These are phyloP conservation scores for Seriola quinqueradiata DNA, from an alignment of 2,113 vertebrate species.

Conservation along the genomic window DNA sequence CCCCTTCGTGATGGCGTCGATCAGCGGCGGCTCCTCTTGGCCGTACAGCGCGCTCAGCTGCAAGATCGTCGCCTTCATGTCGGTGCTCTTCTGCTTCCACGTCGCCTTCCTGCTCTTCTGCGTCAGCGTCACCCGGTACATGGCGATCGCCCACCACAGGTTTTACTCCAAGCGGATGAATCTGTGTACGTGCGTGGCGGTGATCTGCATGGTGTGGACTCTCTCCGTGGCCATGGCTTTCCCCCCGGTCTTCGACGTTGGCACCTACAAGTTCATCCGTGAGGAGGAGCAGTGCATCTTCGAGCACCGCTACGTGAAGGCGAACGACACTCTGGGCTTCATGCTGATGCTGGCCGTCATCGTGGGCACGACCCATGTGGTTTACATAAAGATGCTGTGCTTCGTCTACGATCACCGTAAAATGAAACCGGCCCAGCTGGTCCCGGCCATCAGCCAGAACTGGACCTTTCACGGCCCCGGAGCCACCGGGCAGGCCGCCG, in stretches of 20 bases:
- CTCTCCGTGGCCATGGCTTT: conserved; percentile 96
- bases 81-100: conserved; percentile 96
- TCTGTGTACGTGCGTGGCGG: conserved; percentile 92
- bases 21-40: conserved; percentile 89
- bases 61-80: conserved; percentile 94
- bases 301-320: conserved; percentile 95
- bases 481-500: conserved; percentile 95
- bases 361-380: conserved; percentile 92
- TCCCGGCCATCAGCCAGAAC: conserved; percentile 97
- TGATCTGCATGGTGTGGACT: conserved; percentile 96
- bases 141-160: conserved; percentile 97
- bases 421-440: conserved; percentile 96
- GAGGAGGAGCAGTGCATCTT: conserved; percentile 96
- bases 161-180: conserved; percentile 97
- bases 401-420: conserved; percentile 97
- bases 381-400: conserved; percentile 95
- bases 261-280: conserved; percentile 92
- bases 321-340: conserved; percentile 95
- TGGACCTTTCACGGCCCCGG: conserved; percentile 98
- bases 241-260: conserved; percentile 94
- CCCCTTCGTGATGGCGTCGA: conserved; percentile 94
- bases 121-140: conserved; percentile 95
- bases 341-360: conserved; percentile 94
- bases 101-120: conserved; percentile 96
- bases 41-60: conserved; percentile 90